These are phyloP conservation scores for Hypothenemus hampei DNA, from an alignment of 1,140 invertebrate species.

Conservation along the genomic window DNA sequence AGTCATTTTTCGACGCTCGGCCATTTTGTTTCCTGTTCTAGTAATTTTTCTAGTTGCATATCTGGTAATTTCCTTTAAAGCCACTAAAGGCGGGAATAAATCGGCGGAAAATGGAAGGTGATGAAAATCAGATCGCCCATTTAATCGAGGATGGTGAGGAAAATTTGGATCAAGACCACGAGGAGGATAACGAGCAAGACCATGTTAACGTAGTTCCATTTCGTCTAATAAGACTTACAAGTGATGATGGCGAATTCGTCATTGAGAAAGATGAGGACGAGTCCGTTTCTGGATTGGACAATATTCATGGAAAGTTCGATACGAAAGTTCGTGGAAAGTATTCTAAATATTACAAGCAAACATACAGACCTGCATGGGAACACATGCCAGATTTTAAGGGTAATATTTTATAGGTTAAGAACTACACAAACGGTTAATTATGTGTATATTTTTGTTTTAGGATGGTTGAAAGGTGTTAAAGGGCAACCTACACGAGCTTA, in stretches of 20 bases:
- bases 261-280: not conserved
- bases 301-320: not conserved
- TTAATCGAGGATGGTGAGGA: too few relatives aligned
- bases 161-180: too few relatives aligned
- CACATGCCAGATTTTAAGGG: conserved; percentile 55
- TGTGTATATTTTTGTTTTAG: too few relatives aligned
- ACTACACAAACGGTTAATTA: not conserved
- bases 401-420: conserved; percentile 36
- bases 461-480: conserved; percentile 53
- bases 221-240: conserved; percentile 6
- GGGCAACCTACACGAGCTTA: conserved; percentile 52
- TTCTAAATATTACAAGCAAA: conserved; percentile 51
- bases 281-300: not conserved
- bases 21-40: too few relatives aligned
- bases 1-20: too few relatives aligned
- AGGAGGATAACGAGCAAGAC: not conserved
- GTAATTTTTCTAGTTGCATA: too few relatives aligned
- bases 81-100: too few relatives aligned
- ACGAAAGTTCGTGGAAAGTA: conserved; percentile 14
- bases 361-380: conserved; percentile 57
- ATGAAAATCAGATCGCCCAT: too few relatives aligned
- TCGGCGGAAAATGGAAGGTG: too few relatives aligned
- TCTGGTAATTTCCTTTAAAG: too few relatives aligned
- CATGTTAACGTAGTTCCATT: conserved; percentile 10
- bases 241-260: not conserved